Percentiles rank a stretch among this genome's conserved stretches.
phyloP scores from a whole-genome alignment of 2,113 vertebrate species.

The Phalacrocorax carbo region DNA sequence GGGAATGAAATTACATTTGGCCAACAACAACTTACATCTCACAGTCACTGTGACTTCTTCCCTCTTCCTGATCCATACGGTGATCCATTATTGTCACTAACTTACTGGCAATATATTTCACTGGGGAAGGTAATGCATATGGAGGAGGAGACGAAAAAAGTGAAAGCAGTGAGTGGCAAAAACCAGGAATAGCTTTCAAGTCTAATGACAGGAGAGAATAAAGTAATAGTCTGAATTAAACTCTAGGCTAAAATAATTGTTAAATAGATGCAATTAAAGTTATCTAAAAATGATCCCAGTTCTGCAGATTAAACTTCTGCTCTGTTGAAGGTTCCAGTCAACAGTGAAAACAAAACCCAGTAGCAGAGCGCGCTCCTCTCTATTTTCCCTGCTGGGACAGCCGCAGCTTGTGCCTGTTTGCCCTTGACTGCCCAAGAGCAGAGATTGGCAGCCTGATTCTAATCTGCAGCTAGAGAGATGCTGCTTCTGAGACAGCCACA shows the following conservation, averaged over 20 bases:
- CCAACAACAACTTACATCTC: not conserved
- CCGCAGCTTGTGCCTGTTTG: not conserved
- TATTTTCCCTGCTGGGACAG: not conserved
- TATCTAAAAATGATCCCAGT: not conserved
- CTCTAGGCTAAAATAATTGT: not conserved
- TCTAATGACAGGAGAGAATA: not conserved
- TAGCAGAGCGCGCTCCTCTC: not conserved
- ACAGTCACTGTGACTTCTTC: not conserved
- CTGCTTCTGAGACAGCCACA: not conserved
- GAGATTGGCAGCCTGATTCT: not conserved
- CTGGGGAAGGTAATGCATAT: not conserved
- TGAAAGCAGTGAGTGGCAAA: not conserved
- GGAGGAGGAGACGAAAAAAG: not conserved
- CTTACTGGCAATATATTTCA: not conserved
- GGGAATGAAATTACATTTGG: not conserved
- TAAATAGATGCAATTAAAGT: not conserved
- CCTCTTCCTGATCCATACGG: not conserved
- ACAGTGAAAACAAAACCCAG: not conserved
- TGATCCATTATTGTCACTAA: not conserved
- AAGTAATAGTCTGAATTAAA: not conserved
- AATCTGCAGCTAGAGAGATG: not conserved
- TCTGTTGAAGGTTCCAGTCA: not conserved
- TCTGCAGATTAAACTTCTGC: not conserved
- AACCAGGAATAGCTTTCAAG: not conserved
- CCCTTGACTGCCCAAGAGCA: not conserved